Evolutionary conservation across 2,113 vertebrate genomes (phyloP).

Genomic region (Ibidorhyncha struthersii): DNA sequence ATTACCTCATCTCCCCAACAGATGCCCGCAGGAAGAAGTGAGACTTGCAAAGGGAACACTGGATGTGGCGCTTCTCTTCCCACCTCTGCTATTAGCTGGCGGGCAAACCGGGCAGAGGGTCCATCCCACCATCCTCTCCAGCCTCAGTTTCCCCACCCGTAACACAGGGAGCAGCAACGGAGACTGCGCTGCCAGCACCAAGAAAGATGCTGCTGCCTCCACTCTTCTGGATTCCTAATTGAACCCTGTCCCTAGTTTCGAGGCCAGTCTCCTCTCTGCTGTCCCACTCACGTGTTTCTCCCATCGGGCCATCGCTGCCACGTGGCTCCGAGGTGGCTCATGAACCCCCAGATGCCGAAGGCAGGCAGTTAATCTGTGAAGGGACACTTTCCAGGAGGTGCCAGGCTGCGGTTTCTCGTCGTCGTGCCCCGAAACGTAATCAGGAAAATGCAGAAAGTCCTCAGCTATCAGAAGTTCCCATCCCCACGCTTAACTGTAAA

Average conservation of each 20-base stretch:
- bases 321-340: rapidly evolving
- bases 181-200: rapidly evolving
- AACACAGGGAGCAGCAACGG: background rate
- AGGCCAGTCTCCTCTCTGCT: background rate
- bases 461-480: background rate
- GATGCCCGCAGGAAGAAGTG: background rate
- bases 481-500: background rate
- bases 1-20: background rate
- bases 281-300: background rate
- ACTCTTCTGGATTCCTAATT: background rate
- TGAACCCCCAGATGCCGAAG: background rate
- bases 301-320: background rate
- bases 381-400: background rate
- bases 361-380: background rate
- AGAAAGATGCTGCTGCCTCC: background rate
- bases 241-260: background rate
- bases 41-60: background rate
- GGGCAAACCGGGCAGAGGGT: background rate
- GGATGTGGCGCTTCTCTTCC: background rate
- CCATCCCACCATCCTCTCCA: background rate
- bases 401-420: background rate
- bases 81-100: background rate
- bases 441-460: background rate
- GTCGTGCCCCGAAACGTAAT: background rate
- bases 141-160: background rate